Base-by-base conservation (phyloP, 2,888 invertebrate species). In the Physocephala rufipes region DNA sequence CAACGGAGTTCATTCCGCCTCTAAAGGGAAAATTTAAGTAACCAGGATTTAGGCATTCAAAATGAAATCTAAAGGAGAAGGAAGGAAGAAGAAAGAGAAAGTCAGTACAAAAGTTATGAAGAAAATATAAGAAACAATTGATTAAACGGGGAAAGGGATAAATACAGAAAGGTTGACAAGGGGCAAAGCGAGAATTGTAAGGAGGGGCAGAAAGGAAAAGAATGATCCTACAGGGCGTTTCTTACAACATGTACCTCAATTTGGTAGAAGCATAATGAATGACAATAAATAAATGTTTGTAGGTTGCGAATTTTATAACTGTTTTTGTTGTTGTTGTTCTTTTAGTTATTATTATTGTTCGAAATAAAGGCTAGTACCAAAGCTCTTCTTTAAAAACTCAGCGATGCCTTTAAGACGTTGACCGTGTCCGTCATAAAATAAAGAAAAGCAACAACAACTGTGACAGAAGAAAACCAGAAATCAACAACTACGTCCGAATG, bases 241-340 rank as follows among this genome's bases (percentile, higher is more conserved):
- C 58, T 7, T 77, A 76, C 76, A 75, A 74, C 74, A 77, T 77
- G 78, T 78, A 78, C 78, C 78, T 76, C 76, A 78, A 78, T 77
- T 74, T 75, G 73, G 72, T 21, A 26, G 30, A 45, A 24, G 24
- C 26, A 28, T 30, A 9, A 1, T n/a, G 59, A 58, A 15, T 26
- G 28, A 3, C 4, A 62, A 43, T 43, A 63, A 43, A 47, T 47
- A 63, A 47, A 43, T 24, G 21, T 45, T 7, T 21, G 24, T 5
- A 15, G 19, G 45, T 24, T 43, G 63, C 47, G 43, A 45, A 24
- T 63, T 12, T 21, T 21, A 16, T 16, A 16, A 19, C 28, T 28
- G 2, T 16, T 28, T 2, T 7, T 58, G 21, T 26, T 58, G 2
- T 28, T 28, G 24, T n/a, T 47, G 19, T 24, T 43, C 45, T 63